phyloP scores from a whole-genome alignment of 1,140 invertebrate genomes.

The Drosophila saltans region DNA sequence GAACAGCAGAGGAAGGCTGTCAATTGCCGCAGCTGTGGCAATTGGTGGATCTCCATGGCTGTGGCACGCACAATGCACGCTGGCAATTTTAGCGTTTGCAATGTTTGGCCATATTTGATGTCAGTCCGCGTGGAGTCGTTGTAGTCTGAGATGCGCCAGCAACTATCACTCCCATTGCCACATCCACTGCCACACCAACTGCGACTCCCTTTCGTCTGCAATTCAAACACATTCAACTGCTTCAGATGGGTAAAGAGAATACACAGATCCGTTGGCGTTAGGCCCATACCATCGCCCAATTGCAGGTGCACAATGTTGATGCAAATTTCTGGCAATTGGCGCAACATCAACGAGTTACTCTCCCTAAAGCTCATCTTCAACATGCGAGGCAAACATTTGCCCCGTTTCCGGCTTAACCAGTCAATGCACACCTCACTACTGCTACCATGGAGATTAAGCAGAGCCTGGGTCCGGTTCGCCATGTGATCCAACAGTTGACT shows the following conservation, averaged over 20 bases:
- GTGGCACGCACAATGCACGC: conserved; percentile 53
- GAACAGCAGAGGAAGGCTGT: conserved; percentile 54
- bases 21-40: conserved; percentile 58
- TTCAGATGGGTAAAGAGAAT: conserved; percentile 29
- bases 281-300: conserved; percentile 18
- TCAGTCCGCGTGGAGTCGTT: conserved; percentile 5
- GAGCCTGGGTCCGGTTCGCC: conserved; percentile 31
- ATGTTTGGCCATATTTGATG: conserved; percentile 41
- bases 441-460: conserved; percentile 46
- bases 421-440: conserved; percentile 14
- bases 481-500: conserved; percentile 42
- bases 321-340: conserved; percentile 29
- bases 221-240: conserved; percentile 38
- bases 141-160: not conserved
- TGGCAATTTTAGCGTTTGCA: conserved; percentile 54
- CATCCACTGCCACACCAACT: not conserved
- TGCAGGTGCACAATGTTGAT: conserved; percentile 45
- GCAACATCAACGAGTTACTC: conserved; percentile 30
- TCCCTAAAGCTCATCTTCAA: conserved; percentile 40
- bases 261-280: conserved; percentile 28
- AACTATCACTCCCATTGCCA: not conserved
- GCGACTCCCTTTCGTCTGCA: conserved; percentile 25
- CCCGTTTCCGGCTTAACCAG: conserved; percentile 24
- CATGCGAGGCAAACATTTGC: conserved; percentile 21
- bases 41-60: conserved; percentile 37